Evolutionary conservation across 1,140 invertebrate species (phyloP).

Genomic region (Eufriesea mexicana): DNA sequence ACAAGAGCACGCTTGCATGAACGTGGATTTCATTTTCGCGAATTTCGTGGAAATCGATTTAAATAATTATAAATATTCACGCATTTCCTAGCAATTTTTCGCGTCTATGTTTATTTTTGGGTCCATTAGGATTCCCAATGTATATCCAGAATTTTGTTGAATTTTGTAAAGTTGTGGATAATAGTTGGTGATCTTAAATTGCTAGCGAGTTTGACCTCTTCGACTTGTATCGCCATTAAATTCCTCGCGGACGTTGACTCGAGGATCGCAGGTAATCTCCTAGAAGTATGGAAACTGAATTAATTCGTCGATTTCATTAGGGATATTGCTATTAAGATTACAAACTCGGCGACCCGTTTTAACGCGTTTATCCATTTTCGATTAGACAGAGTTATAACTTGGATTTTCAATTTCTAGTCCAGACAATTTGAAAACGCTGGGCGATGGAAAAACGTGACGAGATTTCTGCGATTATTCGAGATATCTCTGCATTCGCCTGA

Average conservation of each 20-base stretch:
- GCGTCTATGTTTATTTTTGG: too few species aligned
- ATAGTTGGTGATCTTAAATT: conserved; percentile 16
- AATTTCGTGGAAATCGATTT: too few species aligned
- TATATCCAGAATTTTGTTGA: too few species aligned
- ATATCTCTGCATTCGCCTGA: too few species aligned
- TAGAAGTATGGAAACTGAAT: not conserved
- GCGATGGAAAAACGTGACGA: too few species aligned
- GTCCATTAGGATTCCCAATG: too few species aligned
- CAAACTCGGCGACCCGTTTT: not conserved
- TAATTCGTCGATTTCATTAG: not conserved
- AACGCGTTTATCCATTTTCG: not conserved
- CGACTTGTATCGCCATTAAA: conserved; percentile 36
- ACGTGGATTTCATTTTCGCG: too few species aligned
- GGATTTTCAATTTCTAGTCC: too few species aligned
- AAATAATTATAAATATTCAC: too few species aligned
- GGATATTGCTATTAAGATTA: not conserved
- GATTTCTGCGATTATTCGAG: not conserved
- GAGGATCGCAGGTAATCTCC: not conserved
- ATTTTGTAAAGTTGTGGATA: not conserved
- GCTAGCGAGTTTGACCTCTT: not conserved
- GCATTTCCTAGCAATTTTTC: too few species aligned
- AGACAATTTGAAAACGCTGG: not conserved
- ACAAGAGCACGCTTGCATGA: too few species aligned
- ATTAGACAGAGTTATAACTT: not conserved
- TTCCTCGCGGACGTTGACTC: conserved; percentile 31